These are phyloP conservation scores for Philypnodon macrostomus DNA, from an alignment of 2,797 vertebrate genomes.

Conservation along the genomic window DNA sequence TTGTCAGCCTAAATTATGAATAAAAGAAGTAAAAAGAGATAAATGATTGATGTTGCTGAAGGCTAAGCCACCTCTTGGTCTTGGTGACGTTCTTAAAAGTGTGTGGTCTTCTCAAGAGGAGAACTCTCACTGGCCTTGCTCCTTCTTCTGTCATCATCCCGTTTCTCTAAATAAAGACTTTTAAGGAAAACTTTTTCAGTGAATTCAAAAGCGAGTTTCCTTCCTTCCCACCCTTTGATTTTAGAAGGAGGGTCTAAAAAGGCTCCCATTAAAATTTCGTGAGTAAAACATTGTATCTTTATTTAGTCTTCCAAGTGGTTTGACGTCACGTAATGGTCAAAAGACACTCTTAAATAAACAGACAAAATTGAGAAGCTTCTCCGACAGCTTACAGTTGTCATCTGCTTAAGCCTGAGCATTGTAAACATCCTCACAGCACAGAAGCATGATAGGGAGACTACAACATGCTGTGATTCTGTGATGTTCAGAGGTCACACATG, in stretches of 20 bases:
- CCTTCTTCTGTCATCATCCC: conserved; percentile 51
- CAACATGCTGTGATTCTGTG: not conserved
- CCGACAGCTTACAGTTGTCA: conserved; percentile 70
- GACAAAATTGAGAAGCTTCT: conserved; percentile 66
- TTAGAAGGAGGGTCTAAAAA: conserved; percentile 45
- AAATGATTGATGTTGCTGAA: too few relatives aligned
- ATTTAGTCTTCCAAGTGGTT: conserved; percentile 68
- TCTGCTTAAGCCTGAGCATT: conserved; percentile 57
- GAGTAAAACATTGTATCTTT: conserved; percentile 62
- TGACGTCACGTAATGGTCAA: conserved; percentile 75
- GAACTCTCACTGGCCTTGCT: conserved; percentile 47
- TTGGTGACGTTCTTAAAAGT: too few relatives aligned
- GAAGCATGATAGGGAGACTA: too few relatives aligned
- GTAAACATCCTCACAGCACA: conserved; percentile 51
- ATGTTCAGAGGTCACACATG: too few relatives aligned
- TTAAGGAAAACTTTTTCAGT: conserved; percentile 68
- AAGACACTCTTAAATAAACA: conserved; percentile 73
- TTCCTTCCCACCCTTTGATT: conserved; percentile 39
- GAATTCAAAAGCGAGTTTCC: conserved; percentile 62
- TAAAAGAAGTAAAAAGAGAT: too few relatives aligned
- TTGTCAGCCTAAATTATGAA: too few relatives aligned
- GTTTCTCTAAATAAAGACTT: conserved; percentile 71
- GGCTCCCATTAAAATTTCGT: conserved; percentile 54
- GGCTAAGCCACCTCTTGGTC: too few relatives aligned
- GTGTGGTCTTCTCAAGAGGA: conserved; percentile 60